Evolutionary conservation across 2,888 invertebrate genomes (phyloP).

Genomic region (Lutraria lutraria): DNA sequence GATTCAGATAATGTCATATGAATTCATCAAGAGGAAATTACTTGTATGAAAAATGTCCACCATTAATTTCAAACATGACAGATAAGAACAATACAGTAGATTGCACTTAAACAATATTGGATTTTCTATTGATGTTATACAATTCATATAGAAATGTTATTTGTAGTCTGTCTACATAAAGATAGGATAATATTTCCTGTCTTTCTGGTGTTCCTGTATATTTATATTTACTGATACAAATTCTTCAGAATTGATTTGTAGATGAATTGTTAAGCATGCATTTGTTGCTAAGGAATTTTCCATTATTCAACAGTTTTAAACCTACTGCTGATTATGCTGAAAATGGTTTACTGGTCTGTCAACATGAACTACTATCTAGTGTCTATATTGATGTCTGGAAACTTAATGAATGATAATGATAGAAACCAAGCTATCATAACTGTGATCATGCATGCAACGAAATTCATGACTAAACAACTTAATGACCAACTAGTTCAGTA

Average conservation of each 20-base stretch:
- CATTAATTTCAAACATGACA: neutral
- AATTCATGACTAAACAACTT: too few species aligned
- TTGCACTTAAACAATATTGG: neutral
- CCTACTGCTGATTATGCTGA: neutral
- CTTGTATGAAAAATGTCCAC: neutral
- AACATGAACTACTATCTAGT: neutral
- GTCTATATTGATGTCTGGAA: too few species aligned
- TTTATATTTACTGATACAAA: neutral
- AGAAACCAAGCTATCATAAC: too few species aligned
- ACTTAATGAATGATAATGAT: too few species aligned
- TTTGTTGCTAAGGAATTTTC: neutral
- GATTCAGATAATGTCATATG: neutral
- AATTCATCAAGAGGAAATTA: conserved; percentile 1
- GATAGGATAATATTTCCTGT: neutral
- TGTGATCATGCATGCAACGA: too few species aligned
- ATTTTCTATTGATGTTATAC: neutral
- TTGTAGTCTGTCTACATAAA: neutral
- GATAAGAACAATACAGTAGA: conserved; percentile 1
- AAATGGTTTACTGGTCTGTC: neutral
- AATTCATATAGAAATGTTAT: neutral
- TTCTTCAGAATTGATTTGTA: neutral
- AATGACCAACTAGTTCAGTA: too few species aligned
- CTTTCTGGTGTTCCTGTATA: neutral
- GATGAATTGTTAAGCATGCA: neutral
- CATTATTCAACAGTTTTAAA: neutral